Evolutionary conservation across 2,797 vertebrate genomes (phyloP).

Genomic region (Pelobates cultripes): DNA sequence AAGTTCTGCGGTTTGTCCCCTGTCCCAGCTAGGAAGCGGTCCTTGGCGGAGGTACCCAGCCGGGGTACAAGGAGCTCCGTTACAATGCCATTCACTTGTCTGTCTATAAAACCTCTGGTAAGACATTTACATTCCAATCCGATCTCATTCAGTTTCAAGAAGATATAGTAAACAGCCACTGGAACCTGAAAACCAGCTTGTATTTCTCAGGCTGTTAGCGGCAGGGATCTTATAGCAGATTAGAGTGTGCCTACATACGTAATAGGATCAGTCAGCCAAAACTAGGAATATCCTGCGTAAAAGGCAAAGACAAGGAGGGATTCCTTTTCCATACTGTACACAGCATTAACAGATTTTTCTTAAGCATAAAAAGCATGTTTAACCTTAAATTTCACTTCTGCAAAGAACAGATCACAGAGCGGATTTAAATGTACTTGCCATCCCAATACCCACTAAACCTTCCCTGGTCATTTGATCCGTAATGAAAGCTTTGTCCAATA

Average conservation of each 20-base stretch:
- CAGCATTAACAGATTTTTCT: neutral
- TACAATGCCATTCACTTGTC: neutral
- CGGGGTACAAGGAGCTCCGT: no score
- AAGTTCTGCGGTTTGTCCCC: no score
- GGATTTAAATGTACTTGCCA: conserved; percentile 38
- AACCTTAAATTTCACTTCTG: neutral
- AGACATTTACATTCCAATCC: neutral
- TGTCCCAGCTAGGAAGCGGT: no score
- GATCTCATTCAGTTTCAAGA: neutral
- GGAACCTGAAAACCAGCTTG: neutral
- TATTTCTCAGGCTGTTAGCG: neutral
- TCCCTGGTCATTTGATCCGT: conserved; percentile 23
- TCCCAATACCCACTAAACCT: conserved; percentile 26
- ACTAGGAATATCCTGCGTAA: neutral
- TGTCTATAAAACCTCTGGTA: neutral
- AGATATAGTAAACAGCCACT: neutral
- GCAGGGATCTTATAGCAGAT: neutral
- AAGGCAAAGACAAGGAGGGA: neutral
- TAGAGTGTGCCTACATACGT: neutral
- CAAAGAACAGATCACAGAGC: conserved; percentile 18
- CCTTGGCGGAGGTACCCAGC: no score
- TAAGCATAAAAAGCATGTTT: neutral
- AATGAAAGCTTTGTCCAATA: conserved; percentile 44
- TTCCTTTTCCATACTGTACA: neutral
- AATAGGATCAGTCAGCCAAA: neutral